Percentiles rank a stretch among this genome's conserved stretches.
These are phyloP conservation scores for Psittacula echo DNA, from an alignment of 2,797 vertebrate species.

Conservation along the genomic window DNA sequence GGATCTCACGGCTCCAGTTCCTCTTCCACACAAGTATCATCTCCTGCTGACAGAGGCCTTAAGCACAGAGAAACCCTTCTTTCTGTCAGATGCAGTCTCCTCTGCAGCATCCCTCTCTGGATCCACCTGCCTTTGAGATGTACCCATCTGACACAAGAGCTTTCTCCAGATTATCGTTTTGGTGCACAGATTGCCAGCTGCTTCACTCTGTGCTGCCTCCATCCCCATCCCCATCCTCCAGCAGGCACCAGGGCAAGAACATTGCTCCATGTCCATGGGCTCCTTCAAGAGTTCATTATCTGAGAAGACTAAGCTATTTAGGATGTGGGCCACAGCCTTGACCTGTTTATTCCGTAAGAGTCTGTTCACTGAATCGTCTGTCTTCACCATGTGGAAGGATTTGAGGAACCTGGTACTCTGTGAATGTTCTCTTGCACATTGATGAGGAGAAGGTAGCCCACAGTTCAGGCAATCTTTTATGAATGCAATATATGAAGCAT, in stretches of 20 bases:
- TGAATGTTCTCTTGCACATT: fast-evolving
- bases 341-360: fast-evolving
- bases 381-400: fast-evolving
- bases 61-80: background rate
- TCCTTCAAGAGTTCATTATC: background rate
- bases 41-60: fast-evolving
- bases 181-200: background rate
- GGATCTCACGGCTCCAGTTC: background rate
- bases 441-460: background rate
- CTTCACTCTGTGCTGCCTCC: background rate
- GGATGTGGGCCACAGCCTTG: background rate
- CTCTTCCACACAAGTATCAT: background rate
- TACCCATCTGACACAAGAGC: background rate
- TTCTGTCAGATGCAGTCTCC: background rate
- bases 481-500: background rate
- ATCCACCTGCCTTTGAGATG: background rate
- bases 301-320: background rate
- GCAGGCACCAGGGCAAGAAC: background rate
- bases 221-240: background rate
- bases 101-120: no score
- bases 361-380: background rate
- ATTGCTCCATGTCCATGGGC: fast-evolving
- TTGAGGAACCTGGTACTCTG: fast-evolving
- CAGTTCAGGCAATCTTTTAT: background rate
- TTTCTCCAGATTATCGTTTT: background rate